Conservation (phyloP, 2,113 vertebrate genomes). For the Piprites chloris region DNA sequence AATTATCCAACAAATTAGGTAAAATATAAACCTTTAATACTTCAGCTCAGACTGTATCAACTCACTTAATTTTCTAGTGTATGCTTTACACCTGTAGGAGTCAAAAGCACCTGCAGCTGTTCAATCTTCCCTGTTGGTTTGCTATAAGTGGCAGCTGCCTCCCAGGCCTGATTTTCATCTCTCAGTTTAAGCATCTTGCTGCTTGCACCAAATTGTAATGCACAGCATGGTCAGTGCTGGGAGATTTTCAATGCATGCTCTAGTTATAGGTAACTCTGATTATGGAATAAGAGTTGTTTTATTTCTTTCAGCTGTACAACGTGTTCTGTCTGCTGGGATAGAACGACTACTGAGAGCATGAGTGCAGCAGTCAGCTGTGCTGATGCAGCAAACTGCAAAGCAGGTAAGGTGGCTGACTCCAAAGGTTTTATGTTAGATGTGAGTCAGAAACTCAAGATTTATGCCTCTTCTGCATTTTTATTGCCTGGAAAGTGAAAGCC, state of each 20-base stretch:
- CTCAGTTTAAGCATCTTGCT: not conserved
- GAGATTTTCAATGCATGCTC: not conserved
- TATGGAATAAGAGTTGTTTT: not conserved
- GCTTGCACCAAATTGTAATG: not conserved
- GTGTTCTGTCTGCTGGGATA: not conserved
- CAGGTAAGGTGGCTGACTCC: not conserved
- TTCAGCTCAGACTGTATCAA: not conserved
- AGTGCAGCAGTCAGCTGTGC: not conserved
- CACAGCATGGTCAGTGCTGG: not conserved
- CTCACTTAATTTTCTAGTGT: not conserved
- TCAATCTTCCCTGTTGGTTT: not conserved
- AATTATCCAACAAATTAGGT: not conserved
- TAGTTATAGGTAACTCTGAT: not conserved
- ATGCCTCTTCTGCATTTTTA: not conserved
- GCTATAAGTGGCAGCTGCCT: not conserved
- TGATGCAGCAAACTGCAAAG: not conserved
- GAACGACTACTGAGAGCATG: not conserved
- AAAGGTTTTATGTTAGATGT: not conserved
- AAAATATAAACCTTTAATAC: not conserved
- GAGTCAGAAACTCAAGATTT: not conserved
- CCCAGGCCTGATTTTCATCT: not conserved
- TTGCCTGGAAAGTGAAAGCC: not conserved
- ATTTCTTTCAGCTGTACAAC: not conserved
- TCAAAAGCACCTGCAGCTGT: not conserved
- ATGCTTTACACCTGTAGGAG: not conserved